These are phyloP conservation scores for Ladona fulva DNA, from an alignment of 1,140 invertebrate genomes.

Conservation along the genomic window DNA sequence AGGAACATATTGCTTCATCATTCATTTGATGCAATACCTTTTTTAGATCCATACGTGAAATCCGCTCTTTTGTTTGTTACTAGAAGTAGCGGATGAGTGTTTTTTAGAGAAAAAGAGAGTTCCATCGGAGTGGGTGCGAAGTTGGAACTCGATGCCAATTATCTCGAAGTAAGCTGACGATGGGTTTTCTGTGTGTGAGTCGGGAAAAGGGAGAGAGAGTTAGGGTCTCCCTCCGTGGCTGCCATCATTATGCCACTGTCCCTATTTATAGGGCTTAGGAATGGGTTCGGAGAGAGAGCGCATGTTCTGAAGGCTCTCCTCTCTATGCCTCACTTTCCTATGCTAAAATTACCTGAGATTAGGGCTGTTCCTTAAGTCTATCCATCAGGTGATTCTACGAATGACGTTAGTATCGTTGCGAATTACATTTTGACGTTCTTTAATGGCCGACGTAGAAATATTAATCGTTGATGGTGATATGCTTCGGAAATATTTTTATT, in stretches of 20 bases:
- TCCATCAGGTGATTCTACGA: not conserved
- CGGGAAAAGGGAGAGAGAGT: not conserved
- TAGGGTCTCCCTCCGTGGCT: not conserved
- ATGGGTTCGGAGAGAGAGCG: not conserved
- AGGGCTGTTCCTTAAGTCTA: not conserved
- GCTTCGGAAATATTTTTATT: too few relatives aligned
- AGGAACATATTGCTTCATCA: too few relatives aligned
- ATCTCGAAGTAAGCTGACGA: not conserved
- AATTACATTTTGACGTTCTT: too few relatives aligned
- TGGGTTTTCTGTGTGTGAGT: not conserved
- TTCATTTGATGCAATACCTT: too few relatives aligned
- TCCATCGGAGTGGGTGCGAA: not conserved
- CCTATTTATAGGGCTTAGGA: not conserved
- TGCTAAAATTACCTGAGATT: not conserved
- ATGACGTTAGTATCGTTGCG: too few relatives aligned
- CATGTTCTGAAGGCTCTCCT: not conserved
- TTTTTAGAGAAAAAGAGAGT: not conserved
- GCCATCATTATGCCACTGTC: not conserved
- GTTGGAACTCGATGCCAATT: constrained; percentile 4
- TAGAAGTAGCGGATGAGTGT: not conserved
- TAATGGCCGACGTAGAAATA: too few relatives aligned
- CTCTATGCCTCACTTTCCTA: not conserved
- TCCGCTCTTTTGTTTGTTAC: too few relatives aligned
- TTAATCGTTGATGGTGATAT: too few relatives aligned
- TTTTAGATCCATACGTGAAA: too few relatives aligned